Evolutionary conservation across 2,888 invertebrate species (phyloP).

Genomic region (Philereme transversata): DNA sequence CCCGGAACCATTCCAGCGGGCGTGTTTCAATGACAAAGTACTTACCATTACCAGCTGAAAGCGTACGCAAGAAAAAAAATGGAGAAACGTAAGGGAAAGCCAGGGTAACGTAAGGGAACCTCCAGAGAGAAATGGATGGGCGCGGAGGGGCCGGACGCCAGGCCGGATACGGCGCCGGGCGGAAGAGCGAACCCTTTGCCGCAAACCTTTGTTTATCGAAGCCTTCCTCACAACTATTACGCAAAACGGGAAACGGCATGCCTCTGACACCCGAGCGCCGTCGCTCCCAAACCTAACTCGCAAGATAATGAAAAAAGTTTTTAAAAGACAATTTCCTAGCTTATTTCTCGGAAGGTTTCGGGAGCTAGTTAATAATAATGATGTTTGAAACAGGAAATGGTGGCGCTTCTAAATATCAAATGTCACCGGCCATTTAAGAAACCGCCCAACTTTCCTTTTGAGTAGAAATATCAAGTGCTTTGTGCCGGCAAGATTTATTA

Average conservation of each 20-base stretch:
- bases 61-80: conserved; percentile 51
- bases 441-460: conserved; percentile 30
- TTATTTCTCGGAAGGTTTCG: conserved; percentile 25
- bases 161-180: conserved; percentile 71
- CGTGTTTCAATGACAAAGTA: conserved; percentile 52
- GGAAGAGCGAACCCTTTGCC: conserved; percentile 76
- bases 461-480: conserved; percentile 28
- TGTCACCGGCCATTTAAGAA: conserved; percentile 31
- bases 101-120: conserved; percentile 37
- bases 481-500: conserved; percentile 36
- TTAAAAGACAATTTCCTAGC: conserved; percentile 26
- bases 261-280: conserved; percentile 38
- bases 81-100: conserved; percentile 3
- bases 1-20: conserved; percentile 24
- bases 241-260: conserved; percentile 51
- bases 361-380: conserved; percentile 31
- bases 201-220: conserved; percentile 70
- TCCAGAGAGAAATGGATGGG: conserved; percentile 42
- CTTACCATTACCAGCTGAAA: conserved; percentile 54
- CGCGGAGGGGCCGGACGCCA: conserved; percentile 38
- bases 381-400: conserved; percentile 22
- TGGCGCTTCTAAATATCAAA: conserved; percentile 33
- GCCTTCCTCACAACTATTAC: conserved; percentile 57
- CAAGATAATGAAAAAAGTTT: conserved; percentile 41
- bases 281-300: conserved; percentile 24